Evolutionary conservation across 2,888 invertebrate species (phyloP).

Genomic region (Myathropa florea): DNA sequence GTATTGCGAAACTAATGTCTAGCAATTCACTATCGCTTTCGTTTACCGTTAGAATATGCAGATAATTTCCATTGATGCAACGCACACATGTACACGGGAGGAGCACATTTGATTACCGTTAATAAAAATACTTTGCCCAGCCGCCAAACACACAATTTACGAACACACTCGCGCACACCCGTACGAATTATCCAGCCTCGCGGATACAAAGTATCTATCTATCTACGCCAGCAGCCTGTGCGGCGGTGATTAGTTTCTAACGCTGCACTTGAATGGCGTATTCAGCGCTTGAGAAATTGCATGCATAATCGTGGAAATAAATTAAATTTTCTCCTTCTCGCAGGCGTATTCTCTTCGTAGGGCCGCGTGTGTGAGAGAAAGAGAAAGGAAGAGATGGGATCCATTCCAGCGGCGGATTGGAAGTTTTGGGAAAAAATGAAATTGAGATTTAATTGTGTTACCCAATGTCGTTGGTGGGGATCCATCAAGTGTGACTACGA

Average conservation of each 20-base stretch:
- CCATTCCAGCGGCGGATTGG: neutral
- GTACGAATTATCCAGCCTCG: neutral
- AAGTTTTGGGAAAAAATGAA: neutral
- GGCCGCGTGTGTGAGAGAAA: neutral
- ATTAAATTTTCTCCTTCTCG: constrained; percentile 45
- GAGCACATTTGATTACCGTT: constrained; percentile 60
- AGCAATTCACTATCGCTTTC: constrained; percentile 70
- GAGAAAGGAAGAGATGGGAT: too few species aligned
- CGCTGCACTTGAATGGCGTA: constrained; percentile 61
- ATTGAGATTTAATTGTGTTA: neutral
- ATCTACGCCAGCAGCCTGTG: constrained; percentile 49
- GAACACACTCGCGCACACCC: neutral
- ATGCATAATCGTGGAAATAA: constrained; percentile 55
- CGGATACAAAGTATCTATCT: constrained; percentile 42
- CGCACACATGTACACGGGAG: neutral
- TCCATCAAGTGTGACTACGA: neutral
- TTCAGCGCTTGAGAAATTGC: constrained; percentile 53
- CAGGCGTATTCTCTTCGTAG: neutral
- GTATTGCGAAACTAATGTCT: constrained; percentile 67
- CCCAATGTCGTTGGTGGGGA: neutral
- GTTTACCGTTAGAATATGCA: constrained; percentile 67
- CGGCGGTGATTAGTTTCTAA: constrained; percentile 64
- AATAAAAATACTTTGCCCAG: constrained; percentile 53
- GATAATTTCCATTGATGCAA: constrained; percentile 68
- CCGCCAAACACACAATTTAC: neutral